These are phyloP conservation scores for Crocidura indochinensis DNA, from an alignment of 2,797 vertebrate species.

Conservation along the genomic window DNA sequence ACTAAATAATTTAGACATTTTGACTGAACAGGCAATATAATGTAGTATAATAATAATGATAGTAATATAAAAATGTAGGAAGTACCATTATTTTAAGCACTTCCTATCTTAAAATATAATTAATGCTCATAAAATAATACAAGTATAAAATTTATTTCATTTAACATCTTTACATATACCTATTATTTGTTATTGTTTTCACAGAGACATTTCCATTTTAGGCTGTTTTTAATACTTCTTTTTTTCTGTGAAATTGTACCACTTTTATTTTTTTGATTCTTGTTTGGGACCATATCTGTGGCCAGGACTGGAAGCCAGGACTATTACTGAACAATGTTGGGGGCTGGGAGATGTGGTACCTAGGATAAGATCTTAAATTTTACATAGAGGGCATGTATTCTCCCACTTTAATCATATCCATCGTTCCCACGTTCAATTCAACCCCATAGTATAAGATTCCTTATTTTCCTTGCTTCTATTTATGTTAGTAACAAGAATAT, in stretches of 20 bases:
- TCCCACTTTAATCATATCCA: too few species aligned
- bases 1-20: constrained; percentile 39
- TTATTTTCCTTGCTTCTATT: background rate
- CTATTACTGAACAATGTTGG: too few species aligned
- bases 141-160: constrained; percentile 21
- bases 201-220: background rate
- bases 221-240: background rate
- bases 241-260: background rate
- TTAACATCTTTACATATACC: background rate
- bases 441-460: background rate
- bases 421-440: background rate
- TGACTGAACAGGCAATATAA: constrained; percentile 33
- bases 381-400: too few species aligned
- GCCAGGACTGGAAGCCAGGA: too few species aligned
- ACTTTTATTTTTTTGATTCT: too few species aligned
- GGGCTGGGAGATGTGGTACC: too few species aligned
- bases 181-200: constrained; percentile 34
- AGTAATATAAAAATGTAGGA: background rate
- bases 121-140: constrained; percentile 2
- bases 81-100: constrained; percentile 19
- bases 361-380: too few species aligned
- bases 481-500: background rate
- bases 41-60: background rate
- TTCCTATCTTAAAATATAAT: constrained; percentile 32
- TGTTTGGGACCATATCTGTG: too few species aligned